Evolutionary conservation across 2,113 vertebrate species (phyloP).

Genomic region (Cephalopholis sonnerati): DNA sequence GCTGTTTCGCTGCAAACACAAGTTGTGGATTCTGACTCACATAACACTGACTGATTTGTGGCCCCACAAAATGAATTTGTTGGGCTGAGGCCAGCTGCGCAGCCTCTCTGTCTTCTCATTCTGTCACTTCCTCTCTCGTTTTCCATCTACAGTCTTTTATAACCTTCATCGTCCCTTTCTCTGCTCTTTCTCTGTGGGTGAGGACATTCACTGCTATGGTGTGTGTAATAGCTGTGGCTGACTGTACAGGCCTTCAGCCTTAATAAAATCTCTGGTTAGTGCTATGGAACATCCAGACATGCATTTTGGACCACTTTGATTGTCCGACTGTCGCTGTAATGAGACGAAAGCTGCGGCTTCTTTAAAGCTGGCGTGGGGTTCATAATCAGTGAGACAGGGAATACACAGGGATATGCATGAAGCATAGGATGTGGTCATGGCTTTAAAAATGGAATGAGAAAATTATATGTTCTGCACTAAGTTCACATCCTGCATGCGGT

Average conservation of each 20-base stretch:
- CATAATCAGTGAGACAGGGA: background rate
- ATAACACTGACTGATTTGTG: constrained; percentile 72
- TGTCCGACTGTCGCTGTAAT: background rate
- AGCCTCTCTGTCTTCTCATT: constrained; percentile 59
- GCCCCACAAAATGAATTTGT: constrained; percentile 69
- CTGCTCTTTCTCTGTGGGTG: constrained; percentile 30
- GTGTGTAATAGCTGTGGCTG: constrained; percentile 29
- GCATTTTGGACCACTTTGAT: background rate
- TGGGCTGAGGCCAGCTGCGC: constrained; percentile 75
- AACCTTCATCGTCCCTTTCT: constrained; percentile 39
- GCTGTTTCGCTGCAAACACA: constrained; percentile 61
- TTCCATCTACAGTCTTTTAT: constrained; percentile 48
- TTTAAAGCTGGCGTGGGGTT: background rate
- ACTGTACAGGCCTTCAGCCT: constrained; percentile 30
- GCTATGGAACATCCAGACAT: background rate
- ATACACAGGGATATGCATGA: background rate
- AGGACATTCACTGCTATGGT: constrained; percentile 43
- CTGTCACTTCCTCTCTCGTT: constrained; percentile 58
- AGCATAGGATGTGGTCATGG: background rate
- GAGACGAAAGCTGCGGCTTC: background rate
- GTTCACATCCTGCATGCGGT: constrained; percentile 56
- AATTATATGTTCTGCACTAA: constrained; percentile 40
- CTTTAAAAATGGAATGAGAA: constrained; percentile 52
- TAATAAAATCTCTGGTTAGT: constrained; percentile 8
- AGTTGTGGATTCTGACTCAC: constrained; percentile 61